Evolutionary conservation across 2,113 vertebrate genomes (phyloP), one percentile per base, ranked within the genome.

Genomic region (Okapia johnstoni): DNA sequence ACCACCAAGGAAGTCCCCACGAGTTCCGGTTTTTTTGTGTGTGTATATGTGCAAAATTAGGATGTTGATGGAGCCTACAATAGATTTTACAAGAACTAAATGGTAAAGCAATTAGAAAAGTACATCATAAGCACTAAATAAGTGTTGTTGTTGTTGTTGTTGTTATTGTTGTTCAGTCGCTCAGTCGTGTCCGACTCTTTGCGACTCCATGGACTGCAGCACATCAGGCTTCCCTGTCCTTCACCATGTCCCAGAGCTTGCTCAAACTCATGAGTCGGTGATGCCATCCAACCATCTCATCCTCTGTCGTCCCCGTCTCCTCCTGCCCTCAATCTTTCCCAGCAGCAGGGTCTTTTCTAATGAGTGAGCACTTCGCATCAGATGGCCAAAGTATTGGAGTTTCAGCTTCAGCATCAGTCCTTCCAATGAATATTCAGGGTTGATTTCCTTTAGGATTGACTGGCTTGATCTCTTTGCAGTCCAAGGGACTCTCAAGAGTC

Each of bases 41-140:
- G 60, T n/a, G 17, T 66, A 10, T 36, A 16, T 66, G 33, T 66
- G 7, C 54, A 95, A 94, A 97, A 97, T 4, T 60, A 90, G 17
- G 57, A 1, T n/a, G 14, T 6, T 8, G 12, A 25, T 2, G 21
- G 86, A 57, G 58, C 0, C 30, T 48, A n/a, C 13, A 4, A 2
- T 11, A 40, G 46, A 19, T 30, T 60, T 58, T 28, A 46, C 16
- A 28, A 92, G 63, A 36, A 43, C 25, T 13, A 3, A 30, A 25
- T 13, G 21, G 25, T 33, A 43, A 57, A n/a, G n/a, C 43, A 11
- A 1, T 54, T 48, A 36, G 40, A 84, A 21, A 25, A 28, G 36
- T 6, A 14, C 6, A 12, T 21, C 15, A 2, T 2, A 13, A 23
- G n/a, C 28, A 36, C 46, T 9, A 50, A 48, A 54, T 25, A 23